A percentile compares a stretch with the other conserved stretches of the same genome.
phyloP scores from a whole-genome alignment of 2,797 vertebrate species.

The Ceyx erithaca region DNA sequence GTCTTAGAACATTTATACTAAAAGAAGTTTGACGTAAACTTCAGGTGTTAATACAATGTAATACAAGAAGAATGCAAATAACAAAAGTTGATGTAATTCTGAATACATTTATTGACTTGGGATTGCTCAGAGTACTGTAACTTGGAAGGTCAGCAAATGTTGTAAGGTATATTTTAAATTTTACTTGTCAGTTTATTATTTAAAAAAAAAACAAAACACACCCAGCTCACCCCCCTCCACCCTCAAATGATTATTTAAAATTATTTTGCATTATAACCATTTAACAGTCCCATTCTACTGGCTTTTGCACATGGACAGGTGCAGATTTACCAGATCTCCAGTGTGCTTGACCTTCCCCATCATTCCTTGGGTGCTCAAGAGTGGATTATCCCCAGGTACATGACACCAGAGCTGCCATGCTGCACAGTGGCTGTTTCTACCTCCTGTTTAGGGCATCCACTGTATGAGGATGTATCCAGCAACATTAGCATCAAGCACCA shows the following conservation, averaged over 20 bases:
- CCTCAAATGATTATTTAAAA: neutral
- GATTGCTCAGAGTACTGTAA: neutral
- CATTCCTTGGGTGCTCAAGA: neutral
- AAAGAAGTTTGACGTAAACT: neutral
- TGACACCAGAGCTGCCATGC: fast-evolving
- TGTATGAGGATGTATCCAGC: neutral
- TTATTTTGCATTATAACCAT: neutral
- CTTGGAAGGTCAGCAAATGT: neutral
- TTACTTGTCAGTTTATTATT: neutral
- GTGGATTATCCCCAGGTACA: neutral
- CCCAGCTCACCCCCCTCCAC: no score
- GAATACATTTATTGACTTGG: neutral
- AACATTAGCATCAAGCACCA: neutral
- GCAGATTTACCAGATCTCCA: neutral
- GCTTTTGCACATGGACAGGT: neutral
- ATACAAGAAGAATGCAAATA: slow-evolving; percentile 21
- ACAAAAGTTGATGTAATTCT: neutral
- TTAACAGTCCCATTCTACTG: neutral
- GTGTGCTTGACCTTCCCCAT: fast-evolving
- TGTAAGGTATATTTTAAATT: neutral
- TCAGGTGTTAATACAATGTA: neutral
- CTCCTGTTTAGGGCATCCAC: neutral
- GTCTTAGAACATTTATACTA: neutral
- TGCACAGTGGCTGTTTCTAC: fast-evolving
- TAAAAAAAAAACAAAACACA: neutral